Evolutionary conservation across 2,113 vertebrate species (phyloP), one percentile per base, ranked within the genome.

Genomic region (Myotis yumanensis): DNA sequence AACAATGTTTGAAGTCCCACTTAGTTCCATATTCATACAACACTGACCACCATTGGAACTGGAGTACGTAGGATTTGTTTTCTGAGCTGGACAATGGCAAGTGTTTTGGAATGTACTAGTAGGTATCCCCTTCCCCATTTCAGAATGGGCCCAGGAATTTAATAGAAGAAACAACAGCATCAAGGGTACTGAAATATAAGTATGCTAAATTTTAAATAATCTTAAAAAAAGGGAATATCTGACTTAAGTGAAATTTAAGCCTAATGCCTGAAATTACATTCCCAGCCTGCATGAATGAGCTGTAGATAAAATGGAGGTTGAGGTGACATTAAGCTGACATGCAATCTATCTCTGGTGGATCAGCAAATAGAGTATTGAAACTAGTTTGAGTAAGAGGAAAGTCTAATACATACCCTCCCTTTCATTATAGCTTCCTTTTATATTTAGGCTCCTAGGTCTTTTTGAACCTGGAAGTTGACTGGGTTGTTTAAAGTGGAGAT

Each of bases 191-290:
- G 66, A 93, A 96, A 64, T 3, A 90, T 11, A 37, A 54, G 40
- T 64, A 14, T 35, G 64, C 77, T 90, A 79, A 96, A 54, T 37
- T 75, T 30, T 43, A 87, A 76, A 32, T 64, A 6, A 32, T 9
- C 11, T 72, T 89, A 17, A 71, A 62, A 79, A 48, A 43, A 12
- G 22, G 64, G 20, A 90, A 77, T 46, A 66, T 76, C 69, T 89
- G 46, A 59, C 64, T 93, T 84, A 87, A 86, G 18, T 89, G 75
- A 93, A 80, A 93, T 75, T 62, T 69, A 91, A 93, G 37, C 22
- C 80, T 82, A 68, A 73, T 89, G 37, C 25, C 23, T 76, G 40
- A 89, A 57, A 75, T 77, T 66, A 83, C 22, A n/a, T 76, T 68
- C 8, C 51, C 14, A 71, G 80, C 20, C 51, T 77, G 4, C 12